Conservation (phyloP, 2,113 vertebrate species). For the Uropsilus gracilis region DNA sequence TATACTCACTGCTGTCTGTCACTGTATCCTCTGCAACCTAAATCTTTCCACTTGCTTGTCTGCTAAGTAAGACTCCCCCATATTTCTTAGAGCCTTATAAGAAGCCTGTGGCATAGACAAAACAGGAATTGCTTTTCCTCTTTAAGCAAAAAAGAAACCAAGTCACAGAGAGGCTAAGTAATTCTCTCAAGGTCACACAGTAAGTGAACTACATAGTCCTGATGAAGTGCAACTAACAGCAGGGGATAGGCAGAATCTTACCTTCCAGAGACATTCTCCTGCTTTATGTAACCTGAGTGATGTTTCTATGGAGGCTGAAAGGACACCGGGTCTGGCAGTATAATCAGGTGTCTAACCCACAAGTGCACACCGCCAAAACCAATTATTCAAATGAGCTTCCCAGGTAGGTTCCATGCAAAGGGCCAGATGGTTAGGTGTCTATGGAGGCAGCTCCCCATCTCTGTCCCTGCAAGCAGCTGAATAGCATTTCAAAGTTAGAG, state of each 20-base stretch:
- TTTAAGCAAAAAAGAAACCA: constrained; percentile 5
- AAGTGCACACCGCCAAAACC: constrained; percentile 66
- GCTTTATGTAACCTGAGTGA: constrained; percentile 43
- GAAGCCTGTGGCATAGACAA: not conserved
- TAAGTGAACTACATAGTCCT: not conserved
- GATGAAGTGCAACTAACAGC: not conserved
- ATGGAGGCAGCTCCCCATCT: constrained; percentile 37
- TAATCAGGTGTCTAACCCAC: constrained; percentile 70
- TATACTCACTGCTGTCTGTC: not conserved
- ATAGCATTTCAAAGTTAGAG: constrained; percentile 62
- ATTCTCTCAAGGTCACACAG: constrained; percentile 54
- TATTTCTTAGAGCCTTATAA: not conserved
- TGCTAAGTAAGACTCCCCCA: not conserved
- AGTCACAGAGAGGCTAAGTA: constrained; percentile 32
- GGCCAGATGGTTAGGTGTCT: constrained; percentile 75
- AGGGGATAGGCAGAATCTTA: constrained; percentile 2
- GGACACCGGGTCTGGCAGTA: constrained; percentile 50
- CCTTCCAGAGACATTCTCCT: constrained; percentile 19
- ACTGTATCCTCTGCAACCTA: not conserved
- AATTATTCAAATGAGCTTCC: constrained; percentile 79
- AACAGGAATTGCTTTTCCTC: not conserved
- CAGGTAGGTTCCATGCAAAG: constrained; percentile 55
- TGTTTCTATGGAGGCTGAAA: constrained; percentile 56
- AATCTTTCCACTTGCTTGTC: not conserved
- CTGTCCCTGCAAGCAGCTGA: constrained; percentile 48